Evolutionary conservation across 2,797 vertebrate species (phyloP).

Genomic region (Petrocephalus sullivani): DNA sequence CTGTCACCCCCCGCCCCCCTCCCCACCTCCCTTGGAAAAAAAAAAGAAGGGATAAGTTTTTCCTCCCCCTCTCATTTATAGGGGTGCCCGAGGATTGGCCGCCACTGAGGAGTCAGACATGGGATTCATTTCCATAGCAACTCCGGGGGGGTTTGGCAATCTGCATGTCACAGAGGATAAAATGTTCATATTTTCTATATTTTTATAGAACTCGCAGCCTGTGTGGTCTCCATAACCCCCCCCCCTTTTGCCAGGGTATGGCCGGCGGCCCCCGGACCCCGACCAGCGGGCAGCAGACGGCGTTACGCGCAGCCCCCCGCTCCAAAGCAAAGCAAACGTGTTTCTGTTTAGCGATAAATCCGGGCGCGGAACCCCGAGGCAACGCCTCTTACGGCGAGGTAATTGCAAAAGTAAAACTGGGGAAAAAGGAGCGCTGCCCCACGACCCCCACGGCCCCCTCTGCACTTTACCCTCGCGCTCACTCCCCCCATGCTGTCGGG

Average conservation of each 20-base stretch:
- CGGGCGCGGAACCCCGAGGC: slow-evolving; percentile 31
- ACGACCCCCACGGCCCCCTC: slow-evolving; percentile 24
- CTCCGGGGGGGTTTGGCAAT: slow-evolving; percentile 34
- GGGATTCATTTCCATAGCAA: slow-evolving; percentile 52
- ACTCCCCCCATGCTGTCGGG: slow-evolving; percentile 42
- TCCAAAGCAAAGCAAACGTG: slow-evolving; percentile 49
- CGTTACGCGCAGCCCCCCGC: slow-evolving; percentile 50
- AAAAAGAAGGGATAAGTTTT: slow-evolving; percentile 50
- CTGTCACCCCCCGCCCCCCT: slow-evolving; percentile 49
- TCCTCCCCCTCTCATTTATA: slow-evolving; percentile 47
- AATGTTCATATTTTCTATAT: slow-evolving; percentile 46
- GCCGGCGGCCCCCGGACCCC: background rate
- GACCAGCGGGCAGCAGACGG: slow-evolving; percentile 29
- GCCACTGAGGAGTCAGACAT: slow-evolving; percentile 49
- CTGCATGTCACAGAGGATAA: slow-evolving; percentile 42
- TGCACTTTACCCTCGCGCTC: slow-evolving; percentile 31
- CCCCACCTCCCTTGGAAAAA: slow-evolving; percentile 41
- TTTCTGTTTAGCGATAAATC: slow-evolving; percentile 39
- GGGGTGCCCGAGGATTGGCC: slow-evolving; percentile 58
- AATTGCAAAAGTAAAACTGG: slow-evolving; percentile 44
- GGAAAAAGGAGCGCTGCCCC: background rate
- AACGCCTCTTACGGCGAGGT: slow-evolving; percentile 33
- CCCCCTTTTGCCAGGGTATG: slow-evolving; percentile 14
- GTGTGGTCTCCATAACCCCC: slow-evolving; percentile 47
- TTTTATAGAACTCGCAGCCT: slow-evolving; percentile 43